Conservation (phyloP, 2,113 vertebrate species). For the Mastomys coucha region DNA sequence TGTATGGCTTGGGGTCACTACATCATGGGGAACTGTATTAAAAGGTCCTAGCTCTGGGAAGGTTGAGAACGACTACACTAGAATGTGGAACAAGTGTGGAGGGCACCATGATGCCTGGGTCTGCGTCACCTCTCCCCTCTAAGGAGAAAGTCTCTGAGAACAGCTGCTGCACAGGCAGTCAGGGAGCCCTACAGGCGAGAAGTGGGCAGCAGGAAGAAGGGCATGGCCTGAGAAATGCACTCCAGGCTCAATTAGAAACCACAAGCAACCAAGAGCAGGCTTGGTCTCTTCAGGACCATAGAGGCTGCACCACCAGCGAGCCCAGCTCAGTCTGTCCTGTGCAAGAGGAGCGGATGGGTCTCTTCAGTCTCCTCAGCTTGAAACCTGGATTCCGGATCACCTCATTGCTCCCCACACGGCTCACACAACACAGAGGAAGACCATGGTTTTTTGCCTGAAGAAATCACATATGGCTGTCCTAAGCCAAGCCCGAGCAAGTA, state of each 20-base stretch:
- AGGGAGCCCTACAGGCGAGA: background rate
- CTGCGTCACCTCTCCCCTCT: accelerated
- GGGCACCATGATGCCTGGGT: accelerated
- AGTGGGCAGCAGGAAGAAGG: background rate
- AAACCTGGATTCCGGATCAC: background rate
- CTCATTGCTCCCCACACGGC: accelerated
- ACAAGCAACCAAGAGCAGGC: background rate
- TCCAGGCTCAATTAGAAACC: accelerated
- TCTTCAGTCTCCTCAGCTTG: background rate
- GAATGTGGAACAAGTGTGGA: accelerated
- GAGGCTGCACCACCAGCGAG: accelerated
- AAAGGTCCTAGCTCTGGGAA: background rate
- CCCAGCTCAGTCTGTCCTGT: background rate
- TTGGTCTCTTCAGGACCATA: background rate
- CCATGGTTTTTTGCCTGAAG: background rate
- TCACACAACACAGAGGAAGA: background rate
- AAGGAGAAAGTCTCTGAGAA: accelerated
- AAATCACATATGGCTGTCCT: accelerated
- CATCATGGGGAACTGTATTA: background rate
- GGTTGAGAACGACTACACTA: background rate
- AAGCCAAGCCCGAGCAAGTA: background rate
- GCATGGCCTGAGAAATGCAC: accelerated
- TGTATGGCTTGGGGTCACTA: background rate
- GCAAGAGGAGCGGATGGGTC: too few species aligned
- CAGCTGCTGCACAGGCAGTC: accelerated